A percentile compares a stretch with the other conserved stretches of the same genome.
These are phyloP conservation scores for Aulostomus chinensis DNA, from an alignment of 2,797 vertebrate genomes.

Conservation along the genomic window DNA sequence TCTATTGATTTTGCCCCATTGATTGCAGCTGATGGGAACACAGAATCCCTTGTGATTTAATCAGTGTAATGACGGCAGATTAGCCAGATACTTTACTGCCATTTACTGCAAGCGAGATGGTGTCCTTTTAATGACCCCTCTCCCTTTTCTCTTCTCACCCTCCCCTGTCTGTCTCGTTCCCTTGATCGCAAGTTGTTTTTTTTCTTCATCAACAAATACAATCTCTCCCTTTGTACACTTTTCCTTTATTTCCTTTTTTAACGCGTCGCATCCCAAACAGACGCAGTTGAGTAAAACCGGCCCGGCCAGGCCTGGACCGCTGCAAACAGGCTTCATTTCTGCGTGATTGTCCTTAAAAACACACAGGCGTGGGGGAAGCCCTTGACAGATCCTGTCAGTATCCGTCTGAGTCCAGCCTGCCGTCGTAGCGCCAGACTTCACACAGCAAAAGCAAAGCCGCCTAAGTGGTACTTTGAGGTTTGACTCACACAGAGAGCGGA, in stretches of 20 bases:
- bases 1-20: conserved; percentile 81
- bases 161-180: conserved; percentile 41
- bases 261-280: conserved; percentile 4
- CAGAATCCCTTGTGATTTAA: conserved; percentile 83
- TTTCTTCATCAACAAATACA: conserved; percentile 56
- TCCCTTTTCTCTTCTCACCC: conserved; percentile 40
- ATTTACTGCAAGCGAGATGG: conserved; percentile 75
- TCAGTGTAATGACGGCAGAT: conserved; percentile 83
- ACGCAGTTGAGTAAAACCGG: conserved; percentile 44
- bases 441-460: conserved; percentile 55
- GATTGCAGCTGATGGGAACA: conserved; percentile 81
- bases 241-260: conserved; percentile 1
- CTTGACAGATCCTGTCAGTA: conserved; percentile 64
- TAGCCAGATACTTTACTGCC: conserved; percentile 82
- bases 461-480: conserved; percentile 76
- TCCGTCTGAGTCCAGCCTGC: conserved; percentile 47
- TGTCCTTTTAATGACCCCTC: conserved; percentile 83
- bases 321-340: conserved; percentile 33
- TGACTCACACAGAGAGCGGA: conserved; percentile 68
- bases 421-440: conserved; percentile 53
- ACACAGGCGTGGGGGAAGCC: conserved; percentile 17
- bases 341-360: conserved; percentile 33
- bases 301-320: conserved; percentile 3
- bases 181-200: conserved; percentile 55
- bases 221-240: conserved; percentile 55